Percentiles rank a stretch among this genome's conserved stretches.
Conservation (phyloP, 2,797 vertebrate species). For the Epinephelus coioides region DNA sequence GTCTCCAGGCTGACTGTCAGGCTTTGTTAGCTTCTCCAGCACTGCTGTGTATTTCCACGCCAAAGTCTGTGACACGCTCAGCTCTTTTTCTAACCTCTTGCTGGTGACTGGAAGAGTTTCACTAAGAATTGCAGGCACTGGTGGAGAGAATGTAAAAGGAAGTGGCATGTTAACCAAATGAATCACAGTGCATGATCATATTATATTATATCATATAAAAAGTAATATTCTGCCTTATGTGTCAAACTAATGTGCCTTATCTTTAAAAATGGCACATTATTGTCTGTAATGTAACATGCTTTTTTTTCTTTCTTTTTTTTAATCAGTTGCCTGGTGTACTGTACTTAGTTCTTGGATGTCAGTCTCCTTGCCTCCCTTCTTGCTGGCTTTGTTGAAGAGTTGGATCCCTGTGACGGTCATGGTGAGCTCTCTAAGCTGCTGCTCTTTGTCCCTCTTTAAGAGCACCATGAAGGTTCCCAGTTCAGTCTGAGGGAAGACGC, state of each 20-base stretch:
- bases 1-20: conserved; percentile 22
- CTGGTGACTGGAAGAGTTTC: conserved; percentile 82
- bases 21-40: conserved; percentile 81
- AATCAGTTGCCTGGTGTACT: not conserved
- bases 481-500: conserved; percentile 90
- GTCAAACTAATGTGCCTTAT: not conserved
- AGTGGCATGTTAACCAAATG: not conserved
- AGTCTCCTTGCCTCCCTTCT: conserved; percentile 85
- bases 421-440: conserved; percentile 88
- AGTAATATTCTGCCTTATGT: not conserved
- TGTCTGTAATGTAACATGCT: not conserved
- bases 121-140: conserved; percentile 88
- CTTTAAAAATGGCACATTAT: not conserved
- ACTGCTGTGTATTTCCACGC: conserved; percentile 88
- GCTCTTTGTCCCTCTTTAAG: conserved; percentile 90
- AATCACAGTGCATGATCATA: not conserved
- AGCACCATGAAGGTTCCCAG: conserved; percentile 89
- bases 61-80: conserved; percentile 77
- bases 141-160: not conserved
- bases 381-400: conserved; percentile 90
- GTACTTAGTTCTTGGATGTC: conserved; percentile 63
- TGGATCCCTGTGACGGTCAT: conserved; percentile 91
- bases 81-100: conserved; percentile 74
- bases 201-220: too few species aligned
- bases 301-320: too few species aligned